phyloP scores from a whole-genome alignment of 1,140 invertebrate genomes.

The Chymomyza costata region DNA sequence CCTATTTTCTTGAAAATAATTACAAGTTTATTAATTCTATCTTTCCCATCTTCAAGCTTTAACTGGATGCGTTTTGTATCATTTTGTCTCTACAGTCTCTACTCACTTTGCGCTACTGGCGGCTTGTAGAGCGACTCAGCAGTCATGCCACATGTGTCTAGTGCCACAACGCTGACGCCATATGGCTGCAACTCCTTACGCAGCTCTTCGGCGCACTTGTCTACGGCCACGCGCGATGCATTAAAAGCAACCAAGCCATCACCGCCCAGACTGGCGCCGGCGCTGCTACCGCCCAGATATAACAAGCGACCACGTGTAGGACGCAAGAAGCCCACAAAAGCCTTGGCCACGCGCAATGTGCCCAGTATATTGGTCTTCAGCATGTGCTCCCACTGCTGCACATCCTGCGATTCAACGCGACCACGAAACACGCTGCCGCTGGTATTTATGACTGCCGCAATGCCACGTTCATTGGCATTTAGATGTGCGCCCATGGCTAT shows the following conservation, averaged over 20 bases:
- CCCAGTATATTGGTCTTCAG: conserved; percentile 85
- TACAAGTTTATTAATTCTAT: no score
- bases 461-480: conserved; percentile 87
- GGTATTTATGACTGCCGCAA: conserved; percentile 89
- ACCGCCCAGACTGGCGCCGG: conserved; percentile 58
- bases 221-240: conserved; percentile 82
- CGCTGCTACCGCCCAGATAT: conserved; percentile 76
- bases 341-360: conserved; percentile 83
- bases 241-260: conserved; percentile 81
- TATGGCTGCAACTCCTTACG: conserved; percentile 81
- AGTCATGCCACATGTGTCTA: conserved; percentile 83
- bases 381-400: conserved; percentile 85
- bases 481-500: conserved; percentile 85
- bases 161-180: conserved; percentile 84
- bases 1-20: no score
- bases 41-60: no score
- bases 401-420: conserved; percentile 83
- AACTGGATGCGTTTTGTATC: neutral
- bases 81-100: neutral
- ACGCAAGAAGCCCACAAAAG: conserved; percentile 83
- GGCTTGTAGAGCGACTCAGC: conserved; percentile 79
- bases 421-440: conserved; percentile 83
- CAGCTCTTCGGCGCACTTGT: conserved; percentile 83
- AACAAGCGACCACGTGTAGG: conserved; percentile 78
- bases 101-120: conserved; percentile 78